phyloP scores from a whole-genome alignment of 2,113 vertebrate genomes.

The Ursus arctos region DNA sequence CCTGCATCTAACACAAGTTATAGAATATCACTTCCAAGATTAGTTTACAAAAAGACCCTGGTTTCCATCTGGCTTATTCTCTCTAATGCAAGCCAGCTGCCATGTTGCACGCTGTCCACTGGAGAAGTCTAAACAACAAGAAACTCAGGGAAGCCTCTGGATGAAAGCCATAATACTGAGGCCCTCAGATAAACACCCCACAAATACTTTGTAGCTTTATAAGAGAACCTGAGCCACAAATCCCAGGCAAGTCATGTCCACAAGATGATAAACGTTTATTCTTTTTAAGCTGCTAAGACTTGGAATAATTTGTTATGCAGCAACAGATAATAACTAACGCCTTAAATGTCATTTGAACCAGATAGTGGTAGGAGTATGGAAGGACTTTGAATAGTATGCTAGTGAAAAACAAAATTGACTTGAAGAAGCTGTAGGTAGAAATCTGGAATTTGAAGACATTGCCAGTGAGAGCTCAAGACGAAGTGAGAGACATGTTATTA shows the following conservation, averaged over 20 bases:
- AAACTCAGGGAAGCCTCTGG: not conserved
- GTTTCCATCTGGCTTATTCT: not conserved
- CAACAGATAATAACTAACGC: not conserved
- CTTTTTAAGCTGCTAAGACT: not conserved
- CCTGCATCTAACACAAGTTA: not conserved
- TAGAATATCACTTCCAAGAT: not conserved
- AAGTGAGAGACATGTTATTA: not conserved
- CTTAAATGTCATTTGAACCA: not conserved
- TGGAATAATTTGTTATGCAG: not conserved
- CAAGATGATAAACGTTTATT: not conserved
- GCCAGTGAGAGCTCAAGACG: not conserved
- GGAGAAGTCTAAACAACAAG: not conserved
- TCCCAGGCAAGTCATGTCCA: not conserved
- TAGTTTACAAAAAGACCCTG: not conserved
- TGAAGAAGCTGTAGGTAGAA: not conserved
- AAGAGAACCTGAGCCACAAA: slow-evolving; percentile 8
- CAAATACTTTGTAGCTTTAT: not conserved
- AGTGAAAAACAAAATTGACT: not conserved
- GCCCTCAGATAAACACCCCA: not conserved
- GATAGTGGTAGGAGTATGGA: not conserved
- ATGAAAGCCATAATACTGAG: not conserved
- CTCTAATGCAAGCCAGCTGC: not conserved
- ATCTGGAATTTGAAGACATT: not conserved
- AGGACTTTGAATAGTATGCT: not conserved
- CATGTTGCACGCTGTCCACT: not conserved